Conservation (phyloP, 2,888 invertebrate genomes). For the Lycia hirtaria region DNA sequence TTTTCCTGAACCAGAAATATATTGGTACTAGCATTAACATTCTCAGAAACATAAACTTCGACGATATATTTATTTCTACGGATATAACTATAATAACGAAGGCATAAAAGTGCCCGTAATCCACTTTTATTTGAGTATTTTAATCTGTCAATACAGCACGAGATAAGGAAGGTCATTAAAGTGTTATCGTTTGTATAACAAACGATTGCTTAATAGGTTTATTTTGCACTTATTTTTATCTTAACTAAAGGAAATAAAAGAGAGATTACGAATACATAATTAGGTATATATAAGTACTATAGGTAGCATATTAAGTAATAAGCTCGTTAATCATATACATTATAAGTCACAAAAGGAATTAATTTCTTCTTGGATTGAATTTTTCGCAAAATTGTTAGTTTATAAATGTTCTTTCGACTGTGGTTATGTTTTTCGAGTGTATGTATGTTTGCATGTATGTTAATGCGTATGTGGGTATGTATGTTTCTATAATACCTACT, state of each 20-base stretch:
- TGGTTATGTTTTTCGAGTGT: no score
- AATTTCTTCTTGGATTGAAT: no score
- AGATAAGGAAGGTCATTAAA: constrained; percentile 20
- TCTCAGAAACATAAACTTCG: not conserved
- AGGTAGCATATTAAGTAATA: not conserved
- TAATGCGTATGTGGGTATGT: no score
- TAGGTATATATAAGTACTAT: not conserved
- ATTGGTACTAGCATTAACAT: not conserved
- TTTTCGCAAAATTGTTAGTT: no score
- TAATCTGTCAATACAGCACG: constrained; percentile 7
- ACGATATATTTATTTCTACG: not conserved
- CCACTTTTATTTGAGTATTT: not conserved
- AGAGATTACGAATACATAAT: not conserved
- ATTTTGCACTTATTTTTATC: not conserved
- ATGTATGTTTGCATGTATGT: no score
- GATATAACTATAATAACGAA: not conserved
- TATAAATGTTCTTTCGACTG: no score
- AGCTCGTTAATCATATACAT: no score
- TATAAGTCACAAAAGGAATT: no score
- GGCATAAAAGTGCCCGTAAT: not conserved
- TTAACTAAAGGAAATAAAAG: not conserved
- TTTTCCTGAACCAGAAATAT: no score
- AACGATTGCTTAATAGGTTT: constrained; percentile 4
- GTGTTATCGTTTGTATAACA: constrained; percentile 29
- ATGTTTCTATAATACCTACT: no score